Base-by-base conservation (phyloP, 2,797 vertebrate species). In the Heteromormyrus szaboi region DNA sequence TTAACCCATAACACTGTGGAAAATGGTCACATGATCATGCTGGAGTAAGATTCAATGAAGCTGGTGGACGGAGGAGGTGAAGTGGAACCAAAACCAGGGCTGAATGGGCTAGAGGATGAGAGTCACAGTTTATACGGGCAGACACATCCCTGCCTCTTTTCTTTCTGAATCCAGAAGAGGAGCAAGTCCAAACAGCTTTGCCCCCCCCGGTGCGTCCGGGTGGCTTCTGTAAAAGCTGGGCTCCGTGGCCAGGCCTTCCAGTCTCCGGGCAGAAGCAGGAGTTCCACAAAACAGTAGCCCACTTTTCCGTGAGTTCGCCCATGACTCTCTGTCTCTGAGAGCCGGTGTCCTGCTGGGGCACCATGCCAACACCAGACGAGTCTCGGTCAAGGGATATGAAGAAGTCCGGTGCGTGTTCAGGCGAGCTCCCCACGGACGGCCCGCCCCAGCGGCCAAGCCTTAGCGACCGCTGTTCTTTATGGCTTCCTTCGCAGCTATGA, bases 401-500 rank as follows among this genome's bases (percentile, higher is more conserved):
- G n/a, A 37, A 48, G 54, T 56, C 29, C 33, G 48, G 85, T n/a
- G 29, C 17, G 19, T 17, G 46, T 25, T 86, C 19, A 1, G 25
- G 22, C 50, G 86, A 50, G 59, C 37, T 22, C n/a, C 59, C 22
- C 41, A 0, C 41, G 44, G 11, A 14, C 56, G 25, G 44, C 85
- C 85, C 44, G 59, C 81, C 81, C 22, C 44, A 1, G 25, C 22
- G 41, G 22, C 11, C 12, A 2, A 25, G 8, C 54, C 88, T 87
- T 98, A 99, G 94, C 98, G 98, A 95, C 98, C 99, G 96, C 96
- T 97, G 94, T 97, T 97, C 94, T 98, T 98, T 94, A 97, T 97
- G 8, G 97, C 97, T 94, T 98, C 97, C 93, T 98, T 97, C 25
- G 97, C 97, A 88, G 97, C 97, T 81, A 97, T 96, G 94, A 98